phyloP scores from a whole-genome alignment of 92 coral and sea anemone species.

The Epizoanthus fatuus region DNA sequence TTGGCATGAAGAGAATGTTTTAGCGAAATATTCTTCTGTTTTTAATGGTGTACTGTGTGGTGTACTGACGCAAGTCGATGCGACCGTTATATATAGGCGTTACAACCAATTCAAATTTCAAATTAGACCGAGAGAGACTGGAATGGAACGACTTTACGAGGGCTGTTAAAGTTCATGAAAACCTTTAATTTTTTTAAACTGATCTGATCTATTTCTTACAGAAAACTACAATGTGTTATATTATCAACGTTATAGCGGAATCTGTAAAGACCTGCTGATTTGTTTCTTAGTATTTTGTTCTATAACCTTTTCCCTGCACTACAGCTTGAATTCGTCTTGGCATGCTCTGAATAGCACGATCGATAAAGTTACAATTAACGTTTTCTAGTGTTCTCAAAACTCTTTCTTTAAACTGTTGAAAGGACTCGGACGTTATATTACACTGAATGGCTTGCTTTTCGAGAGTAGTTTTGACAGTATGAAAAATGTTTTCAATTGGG shows the following conservation, averaged over 20 bases:
- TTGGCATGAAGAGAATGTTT: neutral
- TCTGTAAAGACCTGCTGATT: too few species aligned
- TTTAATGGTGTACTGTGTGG: constrained; percentile 15
- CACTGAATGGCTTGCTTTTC: constrained; percentile 40
- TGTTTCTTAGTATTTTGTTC: constrained; percentile 63
- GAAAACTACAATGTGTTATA: too few species aligned
- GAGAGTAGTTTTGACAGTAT: constrained; percentile 49
- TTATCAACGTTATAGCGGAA: neutral
- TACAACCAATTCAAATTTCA: too few species aligned
- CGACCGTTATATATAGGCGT: too few species aligned
- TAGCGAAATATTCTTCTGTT: neutral
- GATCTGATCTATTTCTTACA: too few species aligned
- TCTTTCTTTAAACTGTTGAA: constrained; percentile 63
- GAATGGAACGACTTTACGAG: too few species aligned
- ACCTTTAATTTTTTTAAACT: too few species aligned
- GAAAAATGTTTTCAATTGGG: constrained; percentile 71
- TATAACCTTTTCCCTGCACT: constrained; percentile 51
- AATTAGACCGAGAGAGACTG: too few species aligned
- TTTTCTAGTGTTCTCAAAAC: constrained; percentile 57
- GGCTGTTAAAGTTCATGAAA: too few species aligned
- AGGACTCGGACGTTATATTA: constrained; percentile 60
- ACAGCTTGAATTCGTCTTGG: constrained; percentile 57
- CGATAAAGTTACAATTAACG: constrained; percentile 45
- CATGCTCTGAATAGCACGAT: constrained; percentile 56
- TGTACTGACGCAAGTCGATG: too few species aligned